Base-by-base conservation (phyloP, 2,888 invertebrate genomes). In the Chydorus sphaericus region DNA sequence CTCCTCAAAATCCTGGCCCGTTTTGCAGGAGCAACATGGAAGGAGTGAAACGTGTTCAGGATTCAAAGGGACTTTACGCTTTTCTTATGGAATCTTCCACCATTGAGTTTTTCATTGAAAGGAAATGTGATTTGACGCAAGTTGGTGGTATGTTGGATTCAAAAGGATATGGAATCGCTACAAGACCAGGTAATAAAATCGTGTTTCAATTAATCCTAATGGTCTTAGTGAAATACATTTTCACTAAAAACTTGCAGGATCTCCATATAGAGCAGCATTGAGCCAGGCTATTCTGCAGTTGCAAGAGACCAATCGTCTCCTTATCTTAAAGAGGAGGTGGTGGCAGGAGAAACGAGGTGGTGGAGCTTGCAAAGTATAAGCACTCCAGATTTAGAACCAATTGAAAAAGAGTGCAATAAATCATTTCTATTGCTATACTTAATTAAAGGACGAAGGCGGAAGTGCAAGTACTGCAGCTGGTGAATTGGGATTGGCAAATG, bases 71-170 rank as follows among this genome's bases (percentile, higher is more conserved):
- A 44, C 80, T 82, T 50, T 98, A 96, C 68, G 98, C 97, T 1
- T 97, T 90, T 68, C 77, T 98, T 29, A 94, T 97, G 91, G 98
- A 98, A 71, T 94, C 92, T 1, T 91, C 94, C 0, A 86, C 89
- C 26, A 90, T 98, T 61, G 97, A 98, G 68, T 98, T 96, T 67
- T 84, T 84, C 37, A 84, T 89, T 51, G 87, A 92, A 68, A 75
- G 90, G 60, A 83, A 89, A 66, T 94, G 94, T 66, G 87, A 90
- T 60, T 78, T 93, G 60, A 86, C 68, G 61, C 88, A 90, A 75
- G 84, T 94, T 26, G 94, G 94, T 1, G 86, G 89, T 2, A 81
- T 90, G 75, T 75, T 94, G 50, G 93, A 94, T 69, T 88, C 86
- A 10, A 94, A 94, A 70, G 92, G 93, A 65, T 94, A 94, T 66